Evolutionary conservation across 2,888 invertebrate species (phyloP), one percentile per base, ranked within the genome.

Genomic region (Resseliella maxima): DNA sequence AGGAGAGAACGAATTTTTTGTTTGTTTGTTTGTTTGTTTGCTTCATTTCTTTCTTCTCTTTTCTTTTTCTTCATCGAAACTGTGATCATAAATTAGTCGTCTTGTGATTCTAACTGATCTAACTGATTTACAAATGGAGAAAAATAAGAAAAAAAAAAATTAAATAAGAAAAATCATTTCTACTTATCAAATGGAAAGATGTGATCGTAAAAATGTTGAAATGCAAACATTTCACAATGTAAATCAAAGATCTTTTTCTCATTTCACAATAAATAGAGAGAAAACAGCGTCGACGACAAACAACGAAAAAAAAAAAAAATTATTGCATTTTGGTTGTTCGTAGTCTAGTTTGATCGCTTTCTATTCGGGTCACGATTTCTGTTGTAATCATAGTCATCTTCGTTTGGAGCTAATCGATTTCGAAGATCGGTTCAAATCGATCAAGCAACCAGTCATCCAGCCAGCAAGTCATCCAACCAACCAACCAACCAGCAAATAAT

Each of bases 311-410:
- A 38, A 83, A 24, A 59, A 1, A 59, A 59, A 10, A 59, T 24
- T 24, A 59, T 2, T 38, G 83, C 83, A 83, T n/a, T 38, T 83
- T 5, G 59, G 59, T 24, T 27, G 6, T 3, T 31, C 12, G 31
- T 72, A 31, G 24, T 59, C 24, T 24, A 10, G 35, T 36, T 21
- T 38, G 38, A 83, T 83, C 38, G 83, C 83, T 83, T 83, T 83
- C 83, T 83, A 83, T n/a, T 83, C 83, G 38, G 38, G 38, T 83
- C 83, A 83, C 83, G 83, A 83, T 83, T 83, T 83, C 38, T 83
- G 83, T n/a, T 38, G 6, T n/a, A 83, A 83, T 38, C 72, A 72
- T 72, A 31, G 31, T 21, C 83, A 83, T 83, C 83, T 83, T 38
- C 83, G n/a, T 83, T 83, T n/a, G n/a, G 38, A 10, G 10, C 72